Conservation (phyloP, 2,797 vertebrate genomes). For the Catamblyrhynchus diadema region DNA sequence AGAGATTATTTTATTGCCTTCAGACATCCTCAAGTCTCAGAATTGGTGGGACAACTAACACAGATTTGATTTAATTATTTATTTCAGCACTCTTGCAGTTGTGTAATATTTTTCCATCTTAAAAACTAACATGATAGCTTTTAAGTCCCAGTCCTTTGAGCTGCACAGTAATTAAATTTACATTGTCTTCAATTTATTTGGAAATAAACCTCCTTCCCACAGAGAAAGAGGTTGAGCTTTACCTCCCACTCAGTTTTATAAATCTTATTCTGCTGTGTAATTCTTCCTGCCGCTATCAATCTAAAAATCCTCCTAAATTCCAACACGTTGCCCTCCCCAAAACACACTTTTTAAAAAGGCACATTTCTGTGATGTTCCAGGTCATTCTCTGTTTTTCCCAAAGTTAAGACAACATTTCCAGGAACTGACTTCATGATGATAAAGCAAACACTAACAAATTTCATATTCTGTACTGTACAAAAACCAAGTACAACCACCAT, state of each 20-base stretch:
- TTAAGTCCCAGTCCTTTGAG: conserved; percentile 5
- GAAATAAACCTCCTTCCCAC: conserved; percentile 55
- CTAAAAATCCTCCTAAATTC: background rate
- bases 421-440: background rate
- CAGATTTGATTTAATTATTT: conserved; percentile 8
- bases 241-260: conserved; percentile 30
- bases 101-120: conserved; percentile 31
- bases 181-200: conserved; percentile 44
- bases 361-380: background rate
- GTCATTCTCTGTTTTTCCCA: background rate
- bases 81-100: background rate
- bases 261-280: background rate
- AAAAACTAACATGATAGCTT: conserved; percentile 12
- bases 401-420: background rate
- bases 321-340: background rate
- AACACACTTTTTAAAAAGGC: background rate
- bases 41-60: background rate
- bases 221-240: background rate
- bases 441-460: background rate
- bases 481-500: background rate
- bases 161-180: conserved; percentile 46
- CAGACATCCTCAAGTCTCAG: background rate
- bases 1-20: background rate
- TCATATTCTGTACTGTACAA: background rate
- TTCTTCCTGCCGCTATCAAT: background rate